Percentiles rank a stretch among this genome's conserved stretches.
Evolutionary conservation across 2,888 invertebrate genomes (phyloP).

Genomic region (Brenthis daphne): DNA sequence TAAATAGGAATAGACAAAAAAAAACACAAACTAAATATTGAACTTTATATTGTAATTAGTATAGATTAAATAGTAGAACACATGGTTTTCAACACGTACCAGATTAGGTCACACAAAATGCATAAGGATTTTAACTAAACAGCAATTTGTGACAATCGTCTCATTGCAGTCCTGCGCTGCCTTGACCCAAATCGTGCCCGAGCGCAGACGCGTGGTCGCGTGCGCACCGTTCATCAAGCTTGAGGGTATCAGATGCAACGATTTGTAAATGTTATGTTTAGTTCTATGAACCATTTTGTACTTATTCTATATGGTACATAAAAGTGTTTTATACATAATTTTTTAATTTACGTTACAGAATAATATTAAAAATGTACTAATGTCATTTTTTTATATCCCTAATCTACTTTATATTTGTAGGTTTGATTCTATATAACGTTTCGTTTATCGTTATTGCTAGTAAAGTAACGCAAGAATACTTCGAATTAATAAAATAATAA

Average conservation of each 20-base stretch:
- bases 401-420: no score
- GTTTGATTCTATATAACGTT: no score
- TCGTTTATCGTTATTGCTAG: no score
- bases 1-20: no score
- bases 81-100: slow-evolving; percentile 5
- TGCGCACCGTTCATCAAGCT: slow-evolving; percentile 48
- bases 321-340: not conserved
- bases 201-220: slow-evolving; percentile 47
- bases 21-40: no score
- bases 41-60: no score
- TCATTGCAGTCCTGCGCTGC: slow-evolving; percentile 64
- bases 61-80: no score
- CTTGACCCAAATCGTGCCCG: slow-evolving; percentile 76
- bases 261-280: slow-evolving; percentile 29
- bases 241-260: slow-evolving; percentile 31
- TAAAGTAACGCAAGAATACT: no score
- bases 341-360: not conserved
- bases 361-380: no score
- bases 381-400: no score
- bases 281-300: slow-evolving; percentile 17
- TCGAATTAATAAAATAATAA: no score
- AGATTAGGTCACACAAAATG: slow-evolving; percentile 27
- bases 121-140: slow-evolving; percentile 32
- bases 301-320: not conserved
- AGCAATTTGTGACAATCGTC: slow-evolving; percentile 66